These are phyloP conservation scores for Ophioninae sp. DNA, from an alignment of 2,888 invertebrate species.

Conservation along the genomic window DNA sequence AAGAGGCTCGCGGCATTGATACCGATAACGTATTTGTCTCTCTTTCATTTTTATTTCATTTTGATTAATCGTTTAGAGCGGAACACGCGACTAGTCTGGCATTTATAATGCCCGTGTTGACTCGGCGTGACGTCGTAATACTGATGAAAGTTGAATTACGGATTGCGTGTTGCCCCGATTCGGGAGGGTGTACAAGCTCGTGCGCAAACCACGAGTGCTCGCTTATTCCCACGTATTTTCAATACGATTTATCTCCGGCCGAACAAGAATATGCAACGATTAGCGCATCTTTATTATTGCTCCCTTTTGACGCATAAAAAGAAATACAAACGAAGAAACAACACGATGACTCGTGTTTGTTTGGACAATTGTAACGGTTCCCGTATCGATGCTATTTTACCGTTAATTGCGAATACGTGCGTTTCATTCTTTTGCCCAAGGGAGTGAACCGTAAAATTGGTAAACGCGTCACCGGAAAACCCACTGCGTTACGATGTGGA, in stretches of 20 bases:
- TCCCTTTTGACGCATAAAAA: neutral
- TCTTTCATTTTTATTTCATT: slow-evolving; percentile 20
- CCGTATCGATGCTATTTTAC: too few species aligned
- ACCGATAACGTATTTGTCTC: slow-evolving; percentile 22
- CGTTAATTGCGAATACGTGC: too few species aligned
- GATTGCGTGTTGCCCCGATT: slow-evolving; percentile 40
- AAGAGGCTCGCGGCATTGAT: neutral
- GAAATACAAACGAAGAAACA: too few species aligned
- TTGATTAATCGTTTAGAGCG: neutral
- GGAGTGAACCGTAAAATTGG: too few species aligned
- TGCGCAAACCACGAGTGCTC: slow-evolving; percentile 12
- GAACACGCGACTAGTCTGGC: slow-evolving; percentile 17
- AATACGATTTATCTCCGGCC: slow-evolving; percentile 16
- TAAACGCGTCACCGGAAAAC: too few species aligned
- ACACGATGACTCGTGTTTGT: too few species aligned
- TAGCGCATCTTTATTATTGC: slow-evolving; percentile 2
- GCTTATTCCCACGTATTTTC: slow-evolving; percentile 11
- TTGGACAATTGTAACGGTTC: too few species aligned
- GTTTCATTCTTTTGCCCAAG: too few species aligned
- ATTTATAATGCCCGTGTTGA: slow-evolving; percentile 12
- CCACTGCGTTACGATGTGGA: too few species aligned
- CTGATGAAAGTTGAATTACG: slow-evolving; percentile 47
- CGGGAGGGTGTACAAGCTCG: neutral
- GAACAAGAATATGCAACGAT: neutral
- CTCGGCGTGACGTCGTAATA: slow-evolving; percentile 17